Conservation (phyloP, 2,888 invertebrate genomes). For the Eremobia ochroleuca region DNA sequence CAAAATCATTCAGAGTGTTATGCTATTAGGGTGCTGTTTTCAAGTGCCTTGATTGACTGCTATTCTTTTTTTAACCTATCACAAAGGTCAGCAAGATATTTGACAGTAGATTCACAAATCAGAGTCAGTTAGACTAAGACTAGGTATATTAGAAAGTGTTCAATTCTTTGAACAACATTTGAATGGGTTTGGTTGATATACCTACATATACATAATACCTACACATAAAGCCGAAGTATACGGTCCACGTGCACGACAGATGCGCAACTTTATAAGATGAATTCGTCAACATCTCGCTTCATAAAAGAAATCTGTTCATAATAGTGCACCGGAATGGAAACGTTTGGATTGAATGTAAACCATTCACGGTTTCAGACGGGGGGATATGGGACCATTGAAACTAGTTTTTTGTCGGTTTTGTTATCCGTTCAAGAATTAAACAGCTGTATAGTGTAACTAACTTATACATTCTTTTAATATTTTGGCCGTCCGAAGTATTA, state of each 20-base stretch:
- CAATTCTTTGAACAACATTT: background rate
- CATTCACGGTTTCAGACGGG: slow-evolving; percentile 26
- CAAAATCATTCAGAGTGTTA: background rate
- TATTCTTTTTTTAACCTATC: background rate
- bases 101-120: background rate
- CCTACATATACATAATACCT: background rate
- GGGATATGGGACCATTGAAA: slow-evolving; percentile 4
- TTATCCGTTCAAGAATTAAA: background rate
- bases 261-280: slow-evolving; percentile 3
- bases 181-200: background rate
- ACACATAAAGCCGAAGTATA: background rate
- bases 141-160: too few relatives aligned
- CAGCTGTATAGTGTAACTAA: slow-evolving; percentile 20
- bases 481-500: background rate
- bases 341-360: slow-evolving; percentile 1
- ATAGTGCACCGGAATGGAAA: slow-evolving; percentile 20
- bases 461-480: background rate
- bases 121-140: background rate
- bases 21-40: background rate
- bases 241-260: slow-evolving; percentile 1
- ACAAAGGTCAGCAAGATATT: background rate
- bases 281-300: slow-evolving; percentile 4
- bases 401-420: background rate
- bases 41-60: background rate
- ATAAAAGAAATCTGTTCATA: slow-evolving; percentile 19